A percentile compares a stretch with the other conserved stretches of the same genome.
Evolutionary conservation across 1,140 invertebrate species (phyloP).

Genomic region (Chlorops oryzae): DNA sequence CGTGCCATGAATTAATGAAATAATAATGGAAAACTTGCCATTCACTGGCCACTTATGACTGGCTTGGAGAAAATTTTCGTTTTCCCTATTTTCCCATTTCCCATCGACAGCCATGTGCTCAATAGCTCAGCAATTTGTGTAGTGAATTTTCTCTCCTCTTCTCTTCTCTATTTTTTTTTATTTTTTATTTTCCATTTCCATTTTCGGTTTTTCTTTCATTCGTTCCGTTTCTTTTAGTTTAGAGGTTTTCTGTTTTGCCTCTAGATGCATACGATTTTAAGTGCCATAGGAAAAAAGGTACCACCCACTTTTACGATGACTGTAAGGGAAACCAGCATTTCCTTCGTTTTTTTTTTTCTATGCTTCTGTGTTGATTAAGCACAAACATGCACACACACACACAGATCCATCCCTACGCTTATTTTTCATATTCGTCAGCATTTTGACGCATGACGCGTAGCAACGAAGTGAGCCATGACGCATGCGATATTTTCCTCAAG

Average conservation of each 20-base stretch:
- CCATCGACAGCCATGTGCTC: too few relatives aligned
- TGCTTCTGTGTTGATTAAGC: too few relatives aligned
- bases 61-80: constrained; percentile 7
- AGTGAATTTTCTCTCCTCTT: not conserved
- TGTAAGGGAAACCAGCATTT: not conserved
- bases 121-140: too few relatives aligned
- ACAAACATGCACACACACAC: not conserved
- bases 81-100: too few relatives aligned
- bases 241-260: too few relatives aligned
- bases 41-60: constrained; percentile 5
- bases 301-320: not conserved
- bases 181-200: too few relatives aligned
- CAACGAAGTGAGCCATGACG: constrained; percentile 15
- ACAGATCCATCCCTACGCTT: not conserved
- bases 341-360: too few relatives aligned
- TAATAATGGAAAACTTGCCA: constrained; percentile 4
- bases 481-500: constrained; percentile 16
- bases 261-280: too few relatives aligned
- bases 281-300: not conserved
- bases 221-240: too few relatives aligned
- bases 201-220: too few relatives aligned
- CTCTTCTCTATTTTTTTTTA: not conserved
- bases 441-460: constrained; percentile 10
- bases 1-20: constrained; percentile 12
- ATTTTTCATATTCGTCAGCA: not conserved